Conservation (phyloP, 2,797 vertebrate species). For the Cossypha dichroa region DNA sequence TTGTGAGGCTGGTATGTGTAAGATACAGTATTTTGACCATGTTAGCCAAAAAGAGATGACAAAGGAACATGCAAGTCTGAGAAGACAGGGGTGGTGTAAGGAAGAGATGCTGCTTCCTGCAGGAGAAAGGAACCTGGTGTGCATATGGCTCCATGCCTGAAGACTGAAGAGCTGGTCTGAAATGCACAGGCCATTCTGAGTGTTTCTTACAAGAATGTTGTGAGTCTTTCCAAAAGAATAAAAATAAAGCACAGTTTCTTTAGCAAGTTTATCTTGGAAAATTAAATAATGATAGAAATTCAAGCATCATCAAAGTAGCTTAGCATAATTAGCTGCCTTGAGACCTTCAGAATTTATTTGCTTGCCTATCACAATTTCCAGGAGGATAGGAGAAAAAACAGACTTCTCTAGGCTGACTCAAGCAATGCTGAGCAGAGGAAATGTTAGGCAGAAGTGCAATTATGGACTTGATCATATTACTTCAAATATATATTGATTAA, state of each 20-base stretch:
- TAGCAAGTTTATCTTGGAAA: background rate
- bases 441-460: constrained; percentile 1
- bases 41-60: background rate
- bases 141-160: background rate
- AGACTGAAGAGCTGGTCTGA: background rate
- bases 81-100: background rate
- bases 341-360: constrained; percentile 8
- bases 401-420: background rate
- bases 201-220: background rate
- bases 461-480: background rate
- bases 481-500: background rate
- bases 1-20: background rate
- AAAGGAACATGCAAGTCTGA: background rate
- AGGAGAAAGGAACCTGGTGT: background rate
- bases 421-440: background rate
- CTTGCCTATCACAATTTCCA: constrained; percentile 22
- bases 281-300: constrained; percentile 12
- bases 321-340: background rate
- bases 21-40: background rate
- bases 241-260: background rate
- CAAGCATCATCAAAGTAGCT: background rate
- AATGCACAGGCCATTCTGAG: background rate
- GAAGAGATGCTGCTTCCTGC: background rate
- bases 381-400: background rate
- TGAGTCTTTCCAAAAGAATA: background rate